These are phyloP conservation scores for Corticium candelabrum DNA, from an alignment of 37 sponge, comb jelly and placozoan species.

Conservation along the genomic window DNA sequence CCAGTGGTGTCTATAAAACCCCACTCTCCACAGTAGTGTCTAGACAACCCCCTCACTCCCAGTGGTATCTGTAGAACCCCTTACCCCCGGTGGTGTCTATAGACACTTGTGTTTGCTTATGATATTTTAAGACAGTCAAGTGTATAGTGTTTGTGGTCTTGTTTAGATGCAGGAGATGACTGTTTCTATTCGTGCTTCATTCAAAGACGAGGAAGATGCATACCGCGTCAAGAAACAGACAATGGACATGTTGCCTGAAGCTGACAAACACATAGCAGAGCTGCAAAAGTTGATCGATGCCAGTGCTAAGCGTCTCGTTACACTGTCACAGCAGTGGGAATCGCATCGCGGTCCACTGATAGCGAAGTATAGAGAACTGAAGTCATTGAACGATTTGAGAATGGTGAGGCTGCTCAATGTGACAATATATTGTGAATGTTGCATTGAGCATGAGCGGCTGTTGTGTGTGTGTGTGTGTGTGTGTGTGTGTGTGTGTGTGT, in stretches of 20 bases:
- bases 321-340: slow-evolving; percentile 70
- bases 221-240: slow-evolving; percentile 69
- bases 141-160: no score
- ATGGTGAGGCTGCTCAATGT: not conserved
- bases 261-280: slow-evolving; percentile 71
- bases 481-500: not conserved
- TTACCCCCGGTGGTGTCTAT: no score
- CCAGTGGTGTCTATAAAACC: no score
- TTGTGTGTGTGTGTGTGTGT: no score
- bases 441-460: slow-evolving; percentile 63
- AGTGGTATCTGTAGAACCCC: no score
- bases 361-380: slow-evolving; percentile 42
- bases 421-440: no score
- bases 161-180: slow-evolving; percentile 35
- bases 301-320: slow-evolving; percentile 58
- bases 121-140: no score
- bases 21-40: no score
- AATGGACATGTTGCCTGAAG: slow-evolving; percentile 70
- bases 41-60: no score
- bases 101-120: no score
- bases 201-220: slow-evolving; percentile 61
- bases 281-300: slow-evolving; percentile 52
- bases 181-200: slow-evolving; percentile 21
- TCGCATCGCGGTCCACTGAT: slow-evolving; percentile 48
- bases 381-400: slow-evolving; percentile 8